phyloP scores from a whole-genome alignment of 2,113 vertebrate genomes.

The Percopsis transmontana region DNA sequence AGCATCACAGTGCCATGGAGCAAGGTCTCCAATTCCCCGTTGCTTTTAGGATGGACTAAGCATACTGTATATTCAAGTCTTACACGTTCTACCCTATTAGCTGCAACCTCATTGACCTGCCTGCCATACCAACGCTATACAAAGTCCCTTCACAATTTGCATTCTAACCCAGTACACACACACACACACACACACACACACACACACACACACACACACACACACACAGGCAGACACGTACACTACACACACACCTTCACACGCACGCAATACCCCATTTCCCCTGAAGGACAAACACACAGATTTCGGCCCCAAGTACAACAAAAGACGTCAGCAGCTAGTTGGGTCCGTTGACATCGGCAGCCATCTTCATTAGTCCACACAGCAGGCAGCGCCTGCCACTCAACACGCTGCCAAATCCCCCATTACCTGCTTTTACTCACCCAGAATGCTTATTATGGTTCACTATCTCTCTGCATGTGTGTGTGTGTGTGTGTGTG shows the following conservation, averaged over 20 bases:
- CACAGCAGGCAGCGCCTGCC: constrained; percentile 15
- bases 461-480: constrained; percentile 9
- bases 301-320: constrained; percentile 26
- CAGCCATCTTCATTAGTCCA: constrained; percentile 25
- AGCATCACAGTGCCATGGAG: constrained; percentile 1
- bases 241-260: constrained; percentile 10
- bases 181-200: background rate
- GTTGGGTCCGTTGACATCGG: background rate
- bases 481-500: constrained; percentile 11
- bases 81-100: constrained; percentile 37
- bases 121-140: background rate
- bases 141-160: background rate
- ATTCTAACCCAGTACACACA: background rate
- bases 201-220: constrained; percentile 1
- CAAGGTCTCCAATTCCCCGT: constrained; percentile 19
- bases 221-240: background rate
- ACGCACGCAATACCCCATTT: background rate
- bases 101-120: constrained; percentile 31
- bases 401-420: constrained; percentile 15
- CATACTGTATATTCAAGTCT: constrained; percentile 17
- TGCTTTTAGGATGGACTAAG: constrained; percentile 12
- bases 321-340: background rate
- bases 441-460: constrained; percentile 30
- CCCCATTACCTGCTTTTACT: constrained; percentile 20
- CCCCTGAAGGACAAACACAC: constrained; percentile 33